A percentile compares a stretch with the other conserved stretches of the same genome.
Conservation (phyloP, 2,113 vertebrate species). For the Hepsetus odoe region DNA sequence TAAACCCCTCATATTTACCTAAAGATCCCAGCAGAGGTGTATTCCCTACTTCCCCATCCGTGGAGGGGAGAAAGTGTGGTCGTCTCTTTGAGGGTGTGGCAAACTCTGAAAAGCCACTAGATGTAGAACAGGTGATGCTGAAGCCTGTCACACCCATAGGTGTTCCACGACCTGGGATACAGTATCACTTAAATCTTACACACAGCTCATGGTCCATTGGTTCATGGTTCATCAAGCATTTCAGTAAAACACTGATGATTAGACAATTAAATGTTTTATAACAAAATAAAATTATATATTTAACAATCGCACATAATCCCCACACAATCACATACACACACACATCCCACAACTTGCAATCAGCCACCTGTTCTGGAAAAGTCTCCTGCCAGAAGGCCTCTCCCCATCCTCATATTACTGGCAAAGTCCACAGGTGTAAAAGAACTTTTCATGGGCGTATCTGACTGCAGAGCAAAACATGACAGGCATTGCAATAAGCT, state of each 20-base stretch:
- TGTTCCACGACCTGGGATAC: constrained; percentile 43
- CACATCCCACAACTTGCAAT: neutral
- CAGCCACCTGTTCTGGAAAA: constrained; percentile 5
- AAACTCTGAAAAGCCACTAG: constrained; percentile 49
- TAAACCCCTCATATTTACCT: constrained; percentile 33
- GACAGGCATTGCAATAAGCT: constrained; percentile 16
- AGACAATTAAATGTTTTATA: no score
- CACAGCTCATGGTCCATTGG: neutral
- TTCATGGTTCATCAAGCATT: neutral
- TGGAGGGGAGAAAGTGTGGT: constrained; percentile 13
- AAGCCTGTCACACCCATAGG: constrained; percentile 58
- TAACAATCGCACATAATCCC: neutral
- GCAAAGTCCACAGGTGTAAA: constrained; percentile 72
- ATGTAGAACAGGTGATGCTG: constrained; percentile 50
- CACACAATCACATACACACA: neutral
- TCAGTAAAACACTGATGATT: no score
- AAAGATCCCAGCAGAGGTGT: constrained; percentile 16
- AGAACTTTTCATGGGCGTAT: constrained; percentile 72
- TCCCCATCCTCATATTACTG: constrained; percentile 67
- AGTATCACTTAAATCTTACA: neutral
- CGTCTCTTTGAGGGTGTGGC: constrained; percentile 23
- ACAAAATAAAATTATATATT: neutral
- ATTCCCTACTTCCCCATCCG: constrained; percentile 39
- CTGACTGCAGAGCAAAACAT: constrained; percentile 66
- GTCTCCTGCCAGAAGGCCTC: constrained; percentile 72